A percentile compares a stretch with the other conserved stretches of the same genome.
Evolutionary conservation across 2,888 invertebrate genomes (phyloP).

Genomic region (Eumacrocentrus americanus): DNA sequence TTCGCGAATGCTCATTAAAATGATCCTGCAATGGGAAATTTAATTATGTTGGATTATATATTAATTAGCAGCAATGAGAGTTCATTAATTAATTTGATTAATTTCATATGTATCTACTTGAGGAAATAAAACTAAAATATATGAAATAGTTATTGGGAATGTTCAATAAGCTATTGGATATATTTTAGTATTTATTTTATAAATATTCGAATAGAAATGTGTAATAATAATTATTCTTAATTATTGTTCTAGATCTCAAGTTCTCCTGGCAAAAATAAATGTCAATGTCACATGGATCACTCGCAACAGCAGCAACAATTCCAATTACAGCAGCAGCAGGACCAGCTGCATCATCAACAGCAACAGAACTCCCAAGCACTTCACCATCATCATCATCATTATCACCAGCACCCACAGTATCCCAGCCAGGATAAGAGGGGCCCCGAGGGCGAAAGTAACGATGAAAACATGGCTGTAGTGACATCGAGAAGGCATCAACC

Average conservation of each 20-base stretch:
- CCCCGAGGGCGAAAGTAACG: conserved; percentile 49
- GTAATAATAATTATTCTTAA: conserved; percentile 1
- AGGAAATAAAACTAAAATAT: too few relatives aligned
- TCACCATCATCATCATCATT: conserved; percentile 38
- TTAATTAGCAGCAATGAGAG: too few relatives aligned
- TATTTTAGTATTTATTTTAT: background rate
- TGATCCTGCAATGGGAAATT: too few relatives aligned
- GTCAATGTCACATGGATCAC: conserved; percentile 57
- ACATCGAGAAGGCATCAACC: conserved; percentile 56
- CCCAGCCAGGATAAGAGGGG: conserved; percentile 38
- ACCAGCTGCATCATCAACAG: conserved; percentile 23
- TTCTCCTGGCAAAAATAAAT: conserved; percentile 48
- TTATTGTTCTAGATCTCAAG: conserved; percentile 40
- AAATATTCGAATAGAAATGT: background rate
- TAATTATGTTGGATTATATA: too few relatives aligned
- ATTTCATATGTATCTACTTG: too few relatives aligned
- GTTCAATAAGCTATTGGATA: too few relatives aligned
- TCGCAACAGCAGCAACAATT: conserved; percentile 37
- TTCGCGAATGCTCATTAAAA: too few relatives aligned
- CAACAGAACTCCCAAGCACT: conserved; percentile 33
- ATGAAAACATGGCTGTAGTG: conserved; percentile 44
- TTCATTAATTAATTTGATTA: too few relatives aligned
- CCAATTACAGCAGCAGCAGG: conserved; percentile 25
- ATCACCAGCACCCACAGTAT: conserved; percentile 42
- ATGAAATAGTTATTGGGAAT: too few relatives aligned